Evolutionary conservation across 2,113 vertebrate genomes (phyloP).

Genomic region (Orycteropus afer): DNA sequence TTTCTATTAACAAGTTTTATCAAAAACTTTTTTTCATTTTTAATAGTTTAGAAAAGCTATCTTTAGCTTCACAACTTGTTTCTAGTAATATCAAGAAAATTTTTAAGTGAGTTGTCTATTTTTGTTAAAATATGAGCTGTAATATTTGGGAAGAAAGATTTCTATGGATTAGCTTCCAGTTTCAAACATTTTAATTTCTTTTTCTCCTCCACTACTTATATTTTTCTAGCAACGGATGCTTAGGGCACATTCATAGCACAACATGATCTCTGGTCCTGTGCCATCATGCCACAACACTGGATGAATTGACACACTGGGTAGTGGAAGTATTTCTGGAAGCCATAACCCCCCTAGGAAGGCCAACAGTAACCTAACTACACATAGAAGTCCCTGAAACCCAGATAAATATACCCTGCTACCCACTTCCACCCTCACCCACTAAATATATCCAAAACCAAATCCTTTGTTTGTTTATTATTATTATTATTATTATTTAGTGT

Average conservation of each 20-base stretch:
- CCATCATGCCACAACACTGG: not conserved
- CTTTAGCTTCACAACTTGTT: not conserved
- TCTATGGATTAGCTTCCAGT: not conserved
- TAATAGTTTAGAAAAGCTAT: not conserved
- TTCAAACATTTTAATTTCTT: not conserved
- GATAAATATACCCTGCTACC: too few relatives aligned
- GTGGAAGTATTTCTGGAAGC: not conserved
- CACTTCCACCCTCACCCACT: not conserved
- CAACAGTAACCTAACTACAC: not conserved
- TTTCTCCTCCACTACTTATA: not conserved
- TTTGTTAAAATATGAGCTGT: not conserved
- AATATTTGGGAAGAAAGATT: not conserved
- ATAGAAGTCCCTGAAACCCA: not conserved
- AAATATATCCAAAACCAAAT: too few relatives aligned
- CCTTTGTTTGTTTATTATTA: too few relatives aligned
- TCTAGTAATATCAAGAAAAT: not conserved
- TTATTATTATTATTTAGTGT: too few relatives aligned
- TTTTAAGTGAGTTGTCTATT: not conserved
- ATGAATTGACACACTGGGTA: not conserved
- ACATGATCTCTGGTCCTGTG: too few relatives aligned
- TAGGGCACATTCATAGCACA: too few relatives aligned
- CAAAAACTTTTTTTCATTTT: not conserved
- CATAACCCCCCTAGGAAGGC: accelerated
- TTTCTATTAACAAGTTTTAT: not conserved
- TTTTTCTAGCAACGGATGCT: not conserved